Conservation (phyloP, 2,113 vertebrate genomes). For the Scartelaos histophorus region DNA sequence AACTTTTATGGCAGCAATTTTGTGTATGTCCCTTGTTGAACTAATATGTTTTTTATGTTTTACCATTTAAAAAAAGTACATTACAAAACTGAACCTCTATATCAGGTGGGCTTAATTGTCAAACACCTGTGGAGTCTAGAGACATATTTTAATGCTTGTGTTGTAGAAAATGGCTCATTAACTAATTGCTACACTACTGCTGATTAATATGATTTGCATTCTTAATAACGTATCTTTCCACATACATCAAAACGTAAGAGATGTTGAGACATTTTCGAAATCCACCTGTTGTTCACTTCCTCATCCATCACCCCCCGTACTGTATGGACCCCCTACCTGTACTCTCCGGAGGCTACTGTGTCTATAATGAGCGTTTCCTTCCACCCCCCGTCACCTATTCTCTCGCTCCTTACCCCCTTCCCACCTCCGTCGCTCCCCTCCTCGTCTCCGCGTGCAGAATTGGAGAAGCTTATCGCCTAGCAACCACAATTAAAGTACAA, state of each 20-base stretch:
- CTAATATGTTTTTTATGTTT: not conserved
- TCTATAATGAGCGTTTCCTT: conserved; percentile 63
- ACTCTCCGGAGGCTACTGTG: conserved; percentile 47
- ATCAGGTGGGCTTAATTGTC: conserved; percentile 1
- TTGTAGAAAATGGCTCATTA: conserved; percentile 18
- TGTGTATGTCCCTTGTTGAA: not conserved
- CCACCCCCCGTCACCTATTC: conserved; percentile 39
- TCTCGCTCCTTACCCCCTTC: conserved; percentile 33
- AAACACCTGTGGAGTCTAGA: conserved; percentile 5
- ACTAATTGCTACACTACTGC: conserved; percentile 26
- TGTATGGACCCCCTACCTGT: conserved; percentile 30
- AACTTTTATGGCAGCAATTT: not conserved
- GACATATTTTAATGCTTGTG: conserved; percentile 2
- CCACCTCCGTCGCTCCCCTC: conserved; percentile 48
- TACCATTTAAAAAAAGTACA: too few relatives aligned
- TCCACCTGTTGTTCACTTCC: conserved; percentile 26
- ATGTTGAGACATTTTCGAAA: not conserved
- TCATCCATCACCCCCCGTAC: conserved; percentile 27
- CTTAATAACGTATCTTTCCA: not conserved
- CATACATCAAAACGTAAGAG: not conserved
- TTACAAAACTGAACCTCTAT: not conserved
- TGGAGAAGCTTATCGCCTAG: conserved; percentile 83
- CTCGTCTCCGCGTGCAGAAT: conserved; percentile 56
- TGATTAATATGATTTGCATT: conserved; percentile 2
- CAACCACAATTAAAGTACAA: conserved; percentile 87